Evolutionary conservation across 2,113 vertebrate species (phyloP).

Genomic region (Litocranius walleri): DNA sequence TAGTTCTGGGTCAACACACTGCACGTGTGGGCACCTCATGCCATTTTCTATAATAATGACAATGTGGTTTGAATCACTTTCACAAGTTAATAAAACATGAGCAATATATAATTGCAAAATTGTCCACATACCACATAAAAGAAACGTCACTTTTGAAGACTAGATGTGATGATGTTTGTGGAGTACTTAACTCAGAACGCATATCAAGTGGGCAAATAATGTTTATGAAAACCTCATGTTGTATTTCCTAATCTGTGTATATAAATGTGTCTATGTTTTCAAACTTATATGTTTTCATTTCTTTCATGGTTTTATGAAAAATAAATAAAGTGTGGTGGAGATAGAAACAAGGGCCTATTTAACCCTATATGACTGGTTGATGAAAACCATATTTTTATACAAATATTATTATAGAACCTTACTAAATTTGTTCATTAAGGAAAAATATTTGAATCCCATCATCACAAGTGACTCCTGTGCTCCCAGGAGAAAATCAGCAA

Average conservation of each 20-base stretch:
- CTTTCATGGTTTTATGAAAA: constrained; percentile 34
- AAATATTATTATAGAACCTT: constrained; percentile 14
- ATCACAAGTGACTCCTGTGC: neutral
- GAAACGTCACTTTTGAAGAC: neutral
- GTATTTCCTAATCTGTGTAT: neutral
- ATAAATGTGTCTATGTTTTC: neutral
- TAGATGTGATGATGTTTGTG: neutral
- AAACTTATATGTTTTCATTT: neutral
- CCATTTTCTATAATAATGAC: neutral
- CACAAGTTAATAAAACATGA: neutral
- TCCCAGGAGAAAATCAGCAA: neutral
- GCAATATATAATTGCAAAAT: neutral
- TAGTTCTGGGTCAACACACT: neutral
- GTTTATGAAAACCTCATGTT: neutral
- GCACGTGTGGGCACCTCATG: neutral
- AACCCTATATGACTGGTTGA: neutral
- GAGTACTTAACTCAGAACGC: neutral
- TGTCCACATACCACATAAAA: constrained; percentile 15
- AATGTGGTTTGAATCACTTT: neutral
- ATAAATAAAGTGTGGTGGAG: neutral
- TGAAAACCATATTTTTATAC: constrained; percentile 30
- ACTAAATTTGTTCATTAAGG: neutral
- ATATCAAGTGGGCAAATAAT: neutral
- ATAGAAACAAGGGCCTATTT: neutral
- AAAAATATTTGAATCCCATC: neutral